Base-by-base conservation (phyloP, 2,113 vertebrate species). In the Ophiodon elongatus region DNA sequence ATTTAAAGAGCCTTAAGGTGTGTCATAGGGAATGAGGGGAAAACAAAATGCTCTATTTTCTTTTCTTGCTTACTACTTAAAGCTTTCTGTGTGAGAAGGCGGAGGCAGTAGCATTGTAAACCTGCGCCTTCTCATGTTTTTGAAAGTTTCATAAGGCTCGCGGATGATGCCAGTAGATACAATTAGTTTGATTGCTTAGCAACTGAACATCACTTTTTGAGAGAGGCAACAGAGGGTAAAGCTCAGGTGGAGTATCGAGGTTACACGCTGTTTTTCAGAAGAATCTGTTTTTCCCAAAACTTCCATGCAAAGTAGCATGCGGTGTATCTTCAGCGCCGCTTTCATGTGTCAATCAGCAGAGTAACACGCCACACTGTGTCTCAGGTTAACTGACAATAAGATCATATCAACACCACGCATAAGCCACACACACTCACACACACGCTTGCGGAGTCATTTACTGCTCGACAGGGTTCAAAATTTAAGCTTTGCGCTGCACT, bases 161-260 rank as follows among this genome's bases (percentile, higher is more conserved):
- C 35, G 70, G 80, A 85, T 76, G 74, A 76, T 65, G 83, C 76
- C 85, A 52, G 77, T 81, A 70, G 91, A 94, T 91, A 94, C 90
- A 92, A 93, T 93, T 93, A 93, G 87, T 85, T 62, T 82, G 89
- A 92, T 91, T 89, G 90, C 92, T 91, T 88, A 92, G 92, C 90
- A 93, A 93, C 91, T 73, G 73, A 86, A 70, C 79, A 72, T 90
- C 73, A 79, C 73, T 86, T 86, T 59, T 68, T 73, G 71, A 82
- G 74, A 62, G 57, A 10, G 8, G 39, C 64, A 73, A 54, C 56
- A 37, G 82, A 69, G 80, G 76, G 71, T 21, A 56, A 63, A 86
- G 73, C 76, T 80, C 81, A 80, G 85, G 87, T 82, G 76, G 65
- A 84, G 84, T 41, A 63, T 79, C 35, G 63, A 91, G 89, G 83